Percentiles rank a stretch among this genome's conserved stretches.
phyloP scores from a whole-genome alignment of 2,797 vertebrate species.

The Tapera naevia region DNA sequence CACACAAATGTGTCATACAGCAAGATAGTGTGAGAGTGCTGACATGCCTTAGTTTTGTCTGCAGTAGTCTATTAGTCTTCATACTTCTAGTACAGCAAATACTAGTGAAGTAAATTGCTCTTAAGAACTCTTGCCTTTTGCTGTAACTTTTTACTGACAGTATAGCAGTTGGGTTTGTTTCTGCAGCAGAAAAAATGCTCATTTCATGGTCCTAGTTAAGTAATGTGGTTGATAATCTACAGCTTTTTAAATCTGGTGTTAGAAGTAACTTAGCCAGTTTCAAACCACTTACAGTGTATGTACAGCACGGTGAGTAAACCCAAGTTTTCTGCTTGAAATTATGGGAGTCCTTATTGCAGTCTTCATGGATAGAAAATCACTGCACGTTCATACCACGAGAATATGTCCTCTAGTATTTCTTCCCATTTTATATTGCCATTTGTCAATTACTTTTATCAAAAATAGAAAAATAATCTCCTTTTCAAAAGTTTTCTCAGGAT shows the following conservation, averaged over 20 bases:
- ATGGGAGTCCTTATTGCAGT: not conserved
- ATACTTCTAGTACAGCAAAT: not conserved
- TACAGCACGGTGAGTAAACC: not conserved
- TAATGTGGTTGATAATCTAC: not conserved
- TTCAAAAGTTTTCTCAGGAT: not conserved
- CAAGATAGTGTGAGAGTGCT: not conserved
- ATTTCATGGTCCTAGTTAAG: not conserved
- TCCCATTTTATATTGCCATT: not conserved
- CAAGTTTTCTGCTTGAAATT: not conserved
- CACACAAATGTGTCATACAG: not conserved
- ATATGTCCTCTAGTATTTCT: not conserved
- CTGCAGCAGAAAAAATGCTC: not conserved
- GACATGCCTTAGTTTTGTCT: not conserved
- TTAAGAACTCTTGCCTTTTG: not conserved
- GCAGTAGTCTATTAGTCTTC: not conserved
- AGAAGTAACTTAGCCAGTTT: not conserved
- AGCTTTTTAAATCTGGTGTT: not conserved
- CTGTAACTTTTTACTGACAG: not conserved
- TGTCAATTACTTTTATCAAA: not conserved
- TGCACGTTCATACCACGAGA: not conserved
- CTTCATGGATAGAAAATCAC: not conserved
- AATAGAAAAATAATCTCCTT: not conserved
- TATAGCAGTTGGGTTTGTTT: not conserved
- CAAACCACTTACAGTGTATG: not conserved
- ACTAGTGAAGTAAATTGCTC: not conserved